Evolutionary conservation across 2,888 invertebrate genomes (phyloP), one percentile per base, ranked within the genome.

Genomic region (Nymphalis polychloros): DNA sequence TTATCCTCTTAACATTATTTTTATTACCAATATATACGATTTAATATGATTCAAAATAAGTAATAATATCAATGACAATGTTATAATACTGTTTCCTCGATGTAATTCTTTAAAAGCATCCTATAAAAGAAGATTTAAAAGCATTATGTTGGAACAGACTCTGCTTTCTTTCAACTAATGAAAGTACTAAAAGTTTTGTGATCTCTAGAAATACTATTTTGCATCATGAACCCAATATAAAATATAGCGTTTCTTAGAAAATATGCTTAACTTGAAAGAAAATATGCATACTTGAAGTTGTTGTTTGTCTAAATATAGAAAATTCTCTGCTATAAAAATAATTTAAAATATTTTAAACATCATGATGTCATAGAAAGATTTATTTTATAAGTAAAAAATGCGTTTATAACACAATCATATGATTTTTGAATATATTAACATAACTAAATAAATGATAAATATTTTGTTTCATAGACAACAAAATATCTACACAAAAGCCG

Each of bases 111-210:
- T 53, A 41, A 60, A 59, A 60, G 60, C 63, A 47, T 20, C 23
- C 47, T 47, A 53, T 57, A 46, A 53, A 49, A 59, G 27, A 50
- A 61, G 52, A 68, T 67, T 59, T 50, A 61, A 70, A 70, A 68
- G 64, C 52, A 53, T 68, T 68, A 64, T 62, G 64, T 68, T 61
- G 35, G 59, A 61, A 68, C 64, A 57, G 63, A 67, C 61, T 64
- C 52, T 5, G 46, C 31, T 59, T 66, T 63, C 41, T 50, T 64
- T 64, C 55, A 64, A 68, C 68, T 64, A 67, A 67, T 64, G 60
- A 70, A 64, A 64, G 50, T 52, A 68, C 35, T 64, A 64, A 64
- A 67, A 64, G 52, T 70, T 64, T 64, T 64, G 48, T 59, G 62
- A 68, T 68, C 52, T 68, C 27, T 53, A 23, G 35, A 55, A 64